These are phyloP conservation scores for Romanogobio albipinnatus DNA, from an alignment of 2,113 vertebrate genomes.

Conservation along the genomic window DNA sequence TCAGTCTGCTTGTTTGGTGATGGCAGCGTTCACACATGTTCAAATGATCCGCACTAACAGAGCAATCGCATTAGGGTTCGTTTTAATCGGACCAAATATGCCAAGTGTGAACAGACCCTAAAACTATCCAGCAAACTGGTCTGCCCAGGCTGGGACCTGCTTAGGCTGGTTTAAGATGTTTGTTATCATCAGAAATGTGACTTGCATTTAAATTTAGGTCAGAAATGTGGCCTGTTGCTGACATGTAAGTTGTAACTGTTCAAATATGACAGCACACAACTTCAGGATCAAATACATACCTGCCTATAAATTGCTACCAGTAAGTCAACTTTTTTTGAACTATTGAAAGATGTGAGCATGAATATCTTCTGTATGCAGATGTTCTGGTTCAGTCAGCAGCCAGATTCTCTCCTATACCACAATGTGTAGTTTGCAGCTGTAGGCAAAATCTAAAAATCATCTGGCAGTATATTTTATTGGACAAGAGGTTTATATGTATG, in stretches of 20 bases:
- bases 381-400: background rate
- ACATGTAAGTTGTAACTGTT: background rate
- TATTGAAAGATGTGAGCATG: background rate
- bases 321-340: slow-evolving; percentile 8
- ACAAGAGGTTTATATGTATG: slow-evolving; percentile 67
- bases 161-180: background rate
- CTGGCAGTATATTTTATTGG: slow-evolving; percentile 62
- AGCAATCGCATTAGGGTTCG: no score
- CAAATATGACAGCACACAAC: background rate
- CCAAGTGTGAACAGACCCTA: no score
- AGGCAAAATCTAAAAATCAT: slow-evolving; percentile 57
- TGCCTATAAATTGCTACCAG: slow-evolving; percentile 19
- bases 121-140: background rate
- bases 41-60: no score
- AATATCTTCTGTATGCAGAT: slow-evolving; percentile 23
- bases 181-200: background rate
- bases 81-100: no score
- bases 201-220: background rate
- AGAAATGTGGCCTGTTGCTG: background rate
- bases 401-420: slow-evolving; percentile 59
- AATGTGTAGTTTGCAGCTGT: slow-evolving; percentile 52
- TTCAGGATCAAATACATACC: background rate
- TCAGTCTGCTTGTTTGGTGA: no score
- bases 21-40: no score
- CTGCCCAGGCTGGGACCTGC: background rate